Evolutionary conservation across 2,888 invertebrate genomes (phyloP).

Genomic region (Agrotis clavis): DNA sequence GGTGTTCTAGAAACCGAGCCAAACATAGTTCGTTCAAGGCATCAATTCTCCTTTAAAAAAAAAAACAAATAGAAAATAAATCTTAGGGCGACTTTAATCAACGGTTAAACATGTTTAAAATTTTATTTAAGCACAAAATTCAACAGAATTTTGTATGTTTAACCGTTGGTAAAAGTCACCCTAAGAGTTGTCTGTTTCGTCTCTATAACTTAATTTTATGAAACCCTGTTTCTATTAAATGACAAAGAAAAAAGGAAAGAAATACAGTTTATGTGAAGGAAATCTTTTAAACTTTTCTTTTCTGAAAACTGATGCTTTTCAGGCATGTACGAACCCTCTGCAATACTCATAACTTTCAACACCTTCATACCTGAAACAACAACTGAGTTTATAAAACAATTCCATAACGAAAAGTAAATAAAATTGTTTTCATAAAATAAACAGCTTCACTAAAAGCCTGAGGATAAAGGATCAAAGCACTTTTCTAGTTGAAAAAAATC

Average conservation of each 20-base stretch:
- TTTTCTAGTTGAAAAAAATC: constrained; percentile 44
- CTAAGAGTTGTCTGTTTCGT: too few relatives aligned
- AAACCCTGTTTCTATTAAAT: background rate
- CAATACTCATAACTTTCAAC: background rate
- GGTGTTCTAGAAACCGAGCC: too few relatives aligned
- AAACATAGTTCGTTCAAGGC: too few relatives aligned
- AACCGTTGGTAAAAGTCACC: too few relatives aligned
- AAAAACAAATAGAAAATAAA: too few relatives aligned
- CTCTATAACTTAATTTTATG: background rate
- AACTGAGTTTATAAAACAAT: constrained; percentile 22
- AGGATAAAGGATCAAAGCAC: constrained; percentile 43
- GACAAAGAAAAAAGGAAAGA: background rate
- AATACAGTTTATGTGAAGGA: background rate
- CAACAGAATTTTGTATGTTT: too few relatives aligned
- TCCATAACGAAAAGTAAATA: constrained; percentile 31
- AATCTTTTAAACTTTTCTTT: background rate
- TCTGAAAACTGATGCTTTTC: background rate
- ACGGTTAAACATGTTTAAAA: too few relatives aligned
- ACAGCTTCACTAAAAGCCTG: constrained; percentile 31
- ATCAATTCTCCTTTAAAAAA: too few relatives aligned
- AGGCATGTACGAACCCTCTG: background rate
- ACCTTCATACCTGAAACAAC: constrained; percentile 13
- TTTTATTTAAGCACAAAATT: too few relatives aligned
- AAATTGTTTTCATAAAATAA: constrained; percentile 49
- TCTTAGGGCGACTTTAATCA: too few relatives aligned